A percentile compares a stretch with the other conserved stretches of the same genome.
phyloP scores from a whole-genome alignment of 2,888 invertebrate genomes.

The Hirudinaria manillensis region DNA sequence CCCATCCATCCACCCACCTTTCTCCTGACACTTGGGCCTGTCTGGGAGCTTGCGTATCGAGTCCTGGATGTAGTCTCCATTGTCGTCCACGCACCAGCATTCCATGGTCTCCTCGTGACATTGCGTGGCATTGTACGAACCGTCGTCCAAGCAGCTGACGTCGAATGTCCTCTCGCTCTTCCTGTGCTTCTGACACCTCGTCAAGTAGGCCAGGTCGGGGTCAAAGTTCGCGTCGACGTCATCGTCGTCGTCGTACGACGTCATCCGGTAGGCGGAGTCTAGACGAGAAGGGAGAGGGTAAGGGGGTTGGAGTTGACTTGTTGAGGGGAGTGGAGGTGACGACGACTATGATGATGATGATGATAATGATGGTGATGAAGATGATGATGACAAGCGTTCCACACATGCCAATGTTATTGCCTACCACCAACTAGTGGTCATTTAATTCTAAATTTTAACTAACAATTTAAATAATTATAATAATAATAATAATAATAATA shows the following conservation, averaged over 20 bases:
- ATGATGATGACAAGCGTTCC: constrained; percentile 8
- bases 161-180: neutral
- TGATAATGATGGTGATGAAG: constrained; percentile 21
- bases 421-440: too few relatives aligned
- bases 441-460: too few relatives aligned
- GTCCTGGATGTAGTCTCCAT: constrained; percentile 18
- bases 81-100: constrained; percentile 31
- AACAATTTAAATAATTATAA: too few relatives aligned
- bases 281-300: too few relatives aligned
- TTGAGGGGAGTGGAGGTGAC: constrained; percentile 8
- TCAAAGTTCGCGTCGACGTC: too few relatives aligned
- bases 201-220: constrained; percentile 2
- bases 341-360: constrained; percentile 15
- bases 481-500: too few relatives aligned
- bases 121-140: constrained; percentile 19
- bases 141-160: constrained; percentile 20
- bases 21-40: constrained; percentile 3
- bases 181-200: neutral
- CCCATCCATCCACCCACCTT: neutral
- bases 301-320: too few relatives aligned
- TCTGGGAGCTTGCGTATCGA: constrained; percentile 15
- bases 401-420: too few relatives aligned
- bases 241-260: too few relatives aligned
- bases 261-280: too few relatives aligned
- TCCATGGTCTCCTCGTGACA: constrained; percentile 27